phyloP scores from a whole-genome alignment of 2,888 invertebrate species.

The Ceratothoa steindachneri region DNA sequence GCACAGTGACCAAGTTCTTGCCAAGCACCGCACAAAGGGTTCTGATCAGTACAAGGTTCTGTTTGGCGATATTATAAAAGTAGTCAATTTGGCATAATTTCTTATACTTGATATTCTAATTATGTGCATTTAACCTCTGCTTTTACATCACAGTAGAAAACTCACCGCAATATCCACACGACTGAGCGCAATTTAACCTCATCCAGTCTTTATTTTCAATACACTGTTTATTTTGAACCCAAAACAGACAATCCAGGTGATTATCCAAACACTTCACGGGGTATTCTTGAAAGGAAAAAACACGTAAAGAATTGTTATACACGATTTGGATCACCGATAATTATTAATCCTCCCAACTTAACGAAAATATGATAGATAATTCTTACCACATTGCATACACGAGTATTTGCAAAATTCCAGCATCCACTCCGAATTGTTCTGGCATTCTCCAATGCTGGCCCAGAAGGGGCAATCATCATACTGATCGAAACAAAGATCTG shows the following conservation, averaged over 20 bases:
- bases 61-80: not conserved
- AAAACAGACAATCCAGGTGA: conserved; percentile 14
- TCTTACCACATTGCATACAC: conserved; percentile 30
- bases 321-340: too few species aligned
- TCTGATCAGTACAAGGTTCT: conserved; percentile 31
- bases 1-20: conserved; percentile 24
- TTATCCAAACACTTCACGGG: not conserved
- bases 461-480: conserved; percentile 38
- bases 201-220: conserved; percentile 13
- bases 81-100: too few species aligned
- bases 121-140: not conserved
- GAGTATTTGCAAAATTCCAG: conserved; percentile 22
- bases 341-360: too few species aligned
- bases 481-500: conserved; percentile 38
- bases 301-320: not conserved
- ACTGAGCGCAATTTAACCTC: not conserved
- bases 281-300: not conserved
- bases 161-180: conserved; percentile 19
- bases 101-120: not conserved
- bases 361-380: not conserved
- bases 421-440: conserved; percentile 36
- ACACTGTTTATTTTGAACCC: conserved; percentile 16
- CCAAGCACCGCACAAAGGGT: conserved; percentile 23
- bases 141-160: not conserved
- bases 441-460: conserved; percentile 31